Base-by-base conservation (phyloP, 2,888 invertebrate genomes). In the Trichacis sp. region DNA sequence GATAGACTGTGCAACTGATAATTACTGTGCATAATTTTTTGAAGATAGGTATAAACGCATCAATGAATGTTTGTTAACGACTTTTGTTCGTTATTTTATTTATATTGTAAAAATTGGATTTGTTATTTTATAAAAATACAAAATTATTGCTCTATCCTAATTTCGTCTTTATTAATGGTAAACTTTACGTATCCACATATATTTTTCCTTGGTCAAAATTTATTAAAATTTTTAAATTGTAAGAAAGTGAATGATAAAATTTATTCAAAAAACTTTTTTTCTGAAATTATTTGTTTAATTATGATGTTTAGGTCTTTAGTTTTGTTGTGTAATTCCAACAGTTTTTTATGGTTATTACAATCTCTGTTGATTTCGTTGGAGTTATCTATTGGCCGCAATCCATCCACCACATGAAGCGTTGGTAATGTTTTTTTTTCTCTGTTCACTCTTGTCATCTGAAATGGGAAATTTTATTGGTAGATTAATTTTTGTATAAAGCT, bases 81-180 rank as follows among this genome's bases (percentile, higher is more conserved):
- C 46, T 51, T 40, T 66, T 66, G 54, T 62, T 62, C 51, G 55
- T 66, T 58, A 52, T 20, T 51, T 20, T 42, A 55, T 42, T 17
- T 58, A 58, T 62, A 58, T n/a, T n/a, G 54, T 59, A 50, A 54
- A 55, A 54, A 48, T 43, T 54, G 36, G 14, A 50, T 60, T 18
- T 17, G 5, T 14, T 15, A 17, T 48, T 43, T 60, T 24, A 24
- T 24, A 24, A 24, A 24, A 24, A 24, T 24, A 24, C 24, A 24
- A 24, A 24, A 24, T 24, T 24, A 24, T 24, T 24, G 24, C 24
- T 24, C 24, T 24, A 5, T 5, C 8, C 24, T 24, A 24, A 3
- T 24, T 5, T 24, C 24, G 8, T 5, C 14, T 33, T 58, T 30
- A 53, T 42, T 30, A n/a, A n/a, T n/a, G n/a, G n/a, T n/a, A n/a